phyloP scores from a whole-genome alignment of 2,888 invertebrate species.

The Octonoba sinensis region DNA sequence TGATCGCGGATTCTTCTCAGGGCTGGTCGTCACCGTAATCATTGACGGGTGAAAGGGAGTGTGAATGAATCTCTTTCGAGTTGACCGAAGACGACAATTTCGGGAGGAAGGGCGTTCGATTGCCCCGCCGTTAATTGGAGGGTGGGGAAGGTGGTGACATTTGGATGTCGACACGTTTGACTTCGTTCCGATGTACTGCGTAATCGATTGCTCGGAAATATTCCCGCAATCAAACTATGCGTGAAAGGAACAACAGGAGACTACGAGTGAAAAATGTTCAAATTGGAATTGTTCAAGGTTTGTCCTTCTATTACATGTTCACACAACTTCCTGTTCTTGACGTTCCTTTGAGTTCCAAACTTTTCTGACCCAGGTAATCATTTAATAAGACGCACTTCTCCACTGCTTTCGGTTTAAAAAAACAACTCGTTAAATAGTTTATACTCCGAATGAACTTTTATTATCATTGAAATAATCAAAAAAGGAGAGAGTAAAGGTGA shows the following conservation, averaged over 20 bases:
- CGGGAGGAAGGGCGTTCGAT: slow-evolving; percentile 2
- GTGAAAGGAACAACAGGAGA: slow-evolving; percentile 35
- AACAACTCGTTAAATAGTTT: too few species aligned
- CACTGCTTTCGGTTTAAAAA: too few species aligned
- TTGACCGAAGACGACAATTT: slow-evolving; percentile 22
- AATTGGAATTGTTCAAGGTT: too few species aligned
- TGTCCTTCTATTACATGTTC: too few species aligned
- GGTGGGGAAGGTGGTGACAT: slow-evolving; percentile 13
- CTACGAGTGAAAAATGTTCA: slow-evolving; percentile 27
- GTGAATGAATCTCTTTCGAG: slow-evolving; percentile 35
- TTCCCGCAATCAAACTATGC: neutral
- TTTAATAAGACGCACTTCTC: too few species aligned
- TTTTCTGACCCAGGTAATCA: too few species aligned
- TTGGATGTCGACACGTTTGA: neutral
- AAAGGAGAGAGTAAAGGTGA: too few species aligned
- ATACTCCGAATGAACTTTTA: too few species aligned
- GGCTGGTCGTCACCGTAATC: too few species aligned
- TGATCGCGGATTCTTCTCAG: slow-evolving; percentile 2
- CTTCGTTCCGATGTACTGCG: neutral
- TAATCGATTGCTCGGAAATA: neutral
- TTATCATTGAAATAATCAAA: too few species aligned
- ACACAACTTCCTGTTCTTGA: too few species aligned
- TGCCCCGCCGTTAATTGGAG: slow-evolving; percentile 17
- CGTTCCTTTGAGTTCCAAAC: too few species aligned
- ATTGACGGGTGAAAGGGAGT: slow-evolving; percentile 8